phyloP scores from a whole-genome alignment of 2,797 vertebrate species.

The Acrossocheilus fasciatus region DNA sequence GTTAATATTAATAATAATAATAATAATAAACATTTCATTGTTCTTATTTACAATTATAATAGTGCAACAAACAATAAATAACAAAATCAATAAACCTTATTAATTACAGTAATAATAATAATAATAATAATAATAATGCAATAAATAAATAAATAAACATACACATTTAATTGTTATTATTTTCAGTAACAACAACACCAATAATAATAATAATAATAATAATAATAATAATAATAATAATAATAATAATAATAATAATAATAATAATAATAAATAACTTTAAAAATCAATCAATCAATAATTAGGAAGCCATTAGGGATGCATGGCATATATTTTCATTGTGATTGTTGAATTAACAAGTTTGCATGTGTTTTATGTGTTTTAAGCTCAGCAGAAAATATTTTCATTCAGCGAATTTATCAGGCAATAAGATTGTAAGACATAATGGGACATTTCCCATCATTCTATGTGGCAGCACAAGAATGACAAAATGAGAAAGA shows the following conservation, averaged over 20 bases:
- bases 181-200: not conserved
- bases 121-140: not conserved
- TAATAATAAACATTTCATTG: too few species aligned
- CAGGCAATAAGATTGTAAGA: too few species aligned
- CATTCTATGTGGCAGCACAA: not conserved
- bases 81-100: not conserved
- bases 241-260: too few species aligned
- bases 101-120: not conserved
- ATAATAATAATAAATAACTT: too few species aligned
- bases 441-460: not conserved
- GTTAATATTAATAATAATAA: too few species aligned
- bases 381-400: not conserved
- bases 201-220: too few species aligned
- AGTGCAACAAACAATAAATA: not conserved
- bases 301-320: not conserved
- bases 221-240: too few species aligned
- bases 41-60: not conserved
- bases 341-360: not conserved
- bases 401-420: not conserved
- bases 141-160: not conserved
- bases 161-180: not conserved
- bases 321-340: not conserved
- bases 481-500: not conserved
- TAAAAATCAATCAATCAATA: too few species aligned
- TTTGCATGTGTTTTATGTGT: not conserved